Evolutionary conservation across 2,888 invertebrate genomes (phyloP).

Genomic region (Pycnomerus fuliginosus): DNA sequence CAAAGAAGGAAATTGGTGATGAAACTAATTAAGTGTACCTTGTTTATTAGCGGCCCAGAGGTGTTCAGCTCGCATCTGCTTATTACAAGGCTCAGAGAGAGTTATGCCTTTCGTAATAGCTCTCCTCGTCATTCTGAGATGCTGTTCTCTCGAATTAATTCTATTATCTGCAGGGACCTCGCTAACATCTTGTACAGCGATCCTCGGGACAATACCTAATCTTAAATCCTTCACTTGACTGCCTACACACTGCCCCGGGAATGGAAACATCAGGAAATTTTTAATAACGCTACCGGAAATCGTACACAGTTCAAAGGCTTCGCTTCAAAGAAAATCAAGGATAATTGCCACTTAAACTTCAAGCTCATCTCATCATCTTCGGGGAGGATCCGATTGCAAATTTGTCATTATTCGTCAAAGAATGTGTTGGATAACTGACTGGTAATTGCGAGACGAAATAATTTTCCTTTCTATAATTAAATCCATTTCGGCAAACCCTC

Average conservation of each 20-base stretch:
- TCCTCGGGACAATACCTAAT: no score
- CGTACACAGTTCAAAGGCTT: constrained; percentile 5
- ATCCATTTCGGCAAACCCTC: neutral
- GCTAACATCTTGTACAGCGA: no score
- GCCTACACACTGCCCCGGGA: no score
- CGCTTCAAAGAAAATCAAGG: constrained; percentile 5
- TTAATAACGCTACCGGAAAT: constrained; percentile 10
- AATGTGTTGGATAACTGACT: no score
- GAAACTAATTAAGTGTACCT: constrained; percentile 37
- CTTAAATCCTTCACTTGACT: no score
- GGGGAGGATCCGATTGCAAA: constrained; percentile 3
- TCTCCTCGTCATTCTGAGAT: constrained; percentile 26
- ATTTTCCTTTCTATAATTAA: constrained; percentile 5
- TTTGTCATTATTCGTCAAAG: constrained; percentile 12
- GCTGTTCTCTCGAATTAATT: constrained; percentile 29
- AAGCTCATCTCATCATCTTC: constrained; percentile 5
- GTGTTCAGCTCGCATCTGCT: constrained; percentile 29
- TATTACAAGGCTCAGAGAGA: constrained; percentile 25
- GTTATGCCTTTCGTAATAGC: constrained; percentile 29
- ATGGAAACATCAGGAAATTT: no score
- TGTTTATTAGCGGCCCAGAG: constrained; percentile 35
- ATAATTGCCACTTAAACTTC: constrained; percentile 13
- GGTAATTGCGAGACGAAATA: constrained; percentile 1
- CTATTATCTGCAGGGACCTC: constrained; percentile 28
- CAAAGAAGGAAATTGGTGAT: constrained; percentile 32